Base-by-base conservation (phyloP, 1,140 invertebrate species). In the Drosophila mayri region DNA sequence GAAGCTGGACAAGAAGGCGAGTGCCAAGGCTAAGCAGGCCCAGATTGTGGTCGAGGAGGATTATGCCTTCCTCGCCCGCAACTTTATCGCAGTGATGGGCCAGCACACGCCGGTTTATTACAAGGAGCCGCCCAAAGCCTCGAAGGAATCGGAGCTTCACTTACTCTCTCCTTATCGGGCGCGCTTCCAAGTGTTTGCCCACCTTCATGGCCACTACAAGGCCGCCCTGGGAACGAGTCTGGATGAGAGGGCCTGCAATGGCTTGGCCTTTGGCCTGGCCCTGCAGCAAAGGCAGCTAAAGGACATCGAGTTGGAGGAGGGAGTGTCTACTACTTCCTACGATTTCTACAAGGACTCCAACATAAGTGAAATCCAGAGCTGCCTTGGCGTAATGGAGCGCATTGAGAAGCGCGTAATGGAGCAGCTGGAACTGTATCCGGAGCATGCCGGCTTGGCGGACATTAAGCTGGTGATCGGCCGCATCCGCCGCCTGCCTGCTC, bases 331-430 rank as follows among this genome's bases (percentile, higher is more conserved):
- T 7, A 14, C 32, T 3, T 22, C n/a, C 11, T 92, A 92, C 60
- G 96, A 99, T 93, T 97, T 99, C 86, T 99, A 99, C 91, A 95
- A 95, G 76, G 97, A 98, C 76, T 92, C 96, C 1, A 97, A 98
- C 93, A 94, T 98, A 0, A 92, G 94, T 0, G 96, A 99, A 93
- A 95, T 96, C 0, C 94, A 95, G 43, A 94, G 95, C 38, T 97
- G 97, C 86, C 92, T 95, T 8, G 94, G 95, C 6, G 92, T 98
- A 2, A 91, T 99, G 38, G 93, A 95, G 14, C 92, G 92, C 49
- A 94, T 98, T 18, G 93, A 94, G 59, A 90, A 93, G 3, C 93
- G 94, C 52, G 95, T 97, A 1, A 90, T 94, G n/a, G 93, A 95
- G 41, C 92, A 99, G n/a, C 92, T 98, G 18, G 86, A 94, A 3